phyloP scores from a whole-genome alignment of 2,113 vertebrate genomes.

The rat (Rattus norvegicus) region DNA sequence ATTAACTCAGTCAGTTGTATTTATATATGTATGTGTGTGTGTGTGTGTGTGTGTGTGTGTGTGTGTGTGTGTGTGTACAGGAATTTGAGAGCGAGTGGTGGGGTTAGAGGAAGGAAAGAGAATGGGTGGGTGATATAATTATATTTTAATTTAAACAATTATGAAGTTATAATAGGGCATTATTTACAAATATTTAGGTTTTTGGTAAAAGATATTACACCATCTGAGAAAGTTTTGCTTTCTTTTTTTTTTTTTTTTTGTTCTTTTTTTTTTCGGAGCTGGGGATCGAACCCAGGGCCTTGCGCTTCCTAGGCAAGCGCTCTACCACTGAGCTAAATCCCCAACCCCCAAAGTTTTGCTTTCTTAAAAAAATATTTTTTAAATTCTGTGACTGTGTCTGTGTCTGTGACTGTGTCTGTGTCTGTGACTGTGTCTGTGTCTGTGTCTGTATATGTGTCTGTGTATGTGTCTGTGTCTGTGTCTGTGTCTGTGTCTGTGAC shows the following conservation, averaged over 20 bases:
- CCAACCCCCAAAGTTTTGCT: background rate
- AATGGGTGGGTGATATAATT: background rate
- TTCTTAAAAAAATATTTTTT: no score
- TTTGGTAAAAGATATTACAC: background rate
- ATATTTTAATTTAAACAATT: background rate
- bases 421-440: no score
- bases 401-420: no score
- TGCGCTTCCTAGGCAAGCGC: no score
- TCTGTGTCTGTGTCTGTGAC: background rate
- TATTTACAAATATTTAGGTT: constrained; percentile 49
- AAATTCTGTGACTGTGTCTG: no score
- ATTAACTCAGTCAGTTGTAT: background rate
- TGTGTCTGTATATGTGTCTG: no score
- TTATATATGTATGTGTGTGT: background rate
- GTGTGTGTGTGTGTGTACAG: background rate
- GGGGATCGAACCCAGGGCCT: no score
- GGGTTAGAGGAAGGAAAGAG: background rate
- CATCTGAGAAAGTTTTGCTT: background rate
- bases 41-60: background rate
- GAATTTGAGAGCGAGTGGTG: background rate
- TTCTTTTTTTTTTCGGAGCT: no score
- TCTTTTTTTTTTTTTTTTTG: no score
- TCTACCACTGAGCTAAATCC: no score
- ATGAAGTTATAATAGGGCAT: background rate
- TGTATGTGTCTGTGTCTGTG: background rate